phyloP scores from a whole-genome alignment of 2,113 vertebrate species.

The Piaya cayana region DNA sequence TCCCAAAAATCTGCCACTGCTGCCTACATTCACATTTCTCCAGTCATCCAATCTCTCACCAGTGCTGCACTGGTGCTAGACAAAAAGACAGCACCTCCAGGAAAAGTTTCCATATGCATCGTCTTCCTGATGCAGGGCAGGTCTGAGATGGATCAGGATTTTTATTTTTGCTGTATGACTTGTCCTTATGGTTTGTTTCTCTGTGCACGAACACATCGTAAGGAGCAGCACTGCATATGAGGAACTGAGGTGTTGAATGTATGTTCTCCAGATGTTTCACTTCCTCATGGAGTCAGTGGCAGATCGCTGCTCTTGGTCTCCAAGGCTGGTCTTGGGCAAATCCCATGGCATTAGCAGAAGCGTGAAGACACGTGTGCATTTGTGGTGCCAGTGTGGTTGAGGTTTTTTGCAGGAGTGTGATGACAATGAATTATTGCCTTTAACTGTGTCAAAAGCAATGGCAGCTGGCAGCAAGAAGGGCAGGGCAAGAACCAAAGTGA shows the following conservation, averaged over 20 bases:
- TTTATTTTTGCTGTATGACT: neutral
- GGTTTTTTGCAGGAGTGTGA: neutral
- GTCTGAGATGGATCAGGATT: neutral
- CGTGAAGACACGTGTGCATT: neutral
- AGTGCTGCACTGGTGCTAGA: neutral
- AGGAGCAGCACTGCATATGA: neutral
- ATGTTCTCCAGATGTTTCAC: neutral
- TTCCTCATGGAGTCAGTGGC: neutral
- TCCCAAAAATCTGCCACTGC: neutral
- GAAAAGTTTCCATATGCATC: fast-evolving
- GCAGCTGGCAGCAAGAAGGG: neutral
- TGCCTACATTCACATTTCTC: neutral
- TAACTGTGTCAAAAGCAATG: neutral
- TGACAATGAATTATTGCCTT: neutral
- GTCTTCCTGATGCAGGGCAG: neutral
- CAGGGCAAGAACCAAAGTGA: neutral
- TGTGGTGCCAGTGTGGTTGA: neutral
- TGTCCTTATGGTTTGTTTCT: neutral
- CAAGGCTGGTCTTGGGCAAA: neutral
- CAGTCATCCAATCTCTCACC: neutral
- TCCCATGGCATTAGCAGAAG: fast-evolving
- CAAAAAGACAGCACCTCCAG: neutral
- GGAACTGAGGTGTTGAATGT: neutral
- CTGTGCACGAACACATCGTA: neutral
- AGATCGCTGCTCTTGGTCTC: neutral